Conservation (phyloP, 1,140 invertebrate species). For the Drosophila carrolli region DNA sequence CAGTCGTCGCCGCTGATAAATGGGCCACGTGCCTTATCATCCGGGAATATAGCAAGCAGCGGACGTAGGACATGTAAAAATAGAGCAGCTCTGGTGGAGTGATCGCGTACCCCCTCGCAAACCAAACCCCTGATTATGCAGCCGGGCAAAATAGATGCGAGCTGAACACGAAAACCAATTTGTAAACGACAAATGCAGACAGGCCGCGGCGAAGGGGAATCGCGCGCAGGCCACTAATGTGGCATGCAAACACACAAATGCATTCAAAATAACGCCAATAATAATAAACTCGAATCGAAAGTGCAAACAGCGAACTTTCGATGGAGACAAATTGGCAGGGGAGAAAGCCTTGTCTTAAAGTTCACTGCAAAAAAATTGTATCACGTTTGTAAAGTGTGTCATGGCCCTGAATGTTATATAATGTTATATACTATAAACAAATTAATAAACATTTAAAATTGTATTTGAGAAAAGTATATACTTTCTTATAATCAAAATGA, state of each 20-base stretch:
- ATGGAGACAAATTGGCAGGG: constrained; percentile 11
- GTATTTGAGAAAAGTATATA: too few relatives aligned
- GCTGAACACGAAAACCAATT: constrained; percentile 80
- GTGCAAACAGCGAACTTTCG: constrained; percentile 61
- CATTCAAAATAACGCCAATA: constrained; percentile 68
- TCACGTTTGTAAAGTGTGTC: too few relatives aligned
- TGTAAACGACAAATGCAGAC: constrained; percentile 78
- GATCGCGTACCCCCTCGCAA: constrained; percentile 49
- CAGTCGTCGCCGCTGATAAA: constrained; percentile 69
- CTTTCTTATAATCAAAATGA: too few relatives aligned
- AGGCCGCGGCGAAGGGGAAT: constrained; percentile 3
- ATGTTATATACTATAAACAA: too few relatives aligned
- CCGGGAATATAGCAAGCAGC: constrained; percentile 63
- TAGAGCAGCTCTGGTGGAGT: constrained; percentile 37
- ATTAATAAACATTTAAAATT: too few relatives aligned
- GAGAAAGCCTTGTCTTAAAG: not conserved
- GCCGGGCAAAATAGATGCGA: constrained; percentile 71
- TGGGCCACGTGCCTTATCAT: constrained; percentile 81
- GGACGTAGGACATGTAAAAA: constrained; percentile 58
- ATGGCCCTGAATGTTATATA: too few relatives aligned
- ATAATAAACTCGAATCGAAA: constrained; percentile 66
- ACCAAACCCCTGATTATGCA: constrained; percentile 72
- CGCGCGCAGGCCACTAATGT: constrained; percentile 68
- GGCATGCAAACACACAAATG: constrained; percentile 68
- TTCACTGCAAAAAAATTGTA: constrained; percentile 21